Conservation (phyloP, 2,888 invertebrate genomes). For the Megastigmus dorsalis region DNA sequence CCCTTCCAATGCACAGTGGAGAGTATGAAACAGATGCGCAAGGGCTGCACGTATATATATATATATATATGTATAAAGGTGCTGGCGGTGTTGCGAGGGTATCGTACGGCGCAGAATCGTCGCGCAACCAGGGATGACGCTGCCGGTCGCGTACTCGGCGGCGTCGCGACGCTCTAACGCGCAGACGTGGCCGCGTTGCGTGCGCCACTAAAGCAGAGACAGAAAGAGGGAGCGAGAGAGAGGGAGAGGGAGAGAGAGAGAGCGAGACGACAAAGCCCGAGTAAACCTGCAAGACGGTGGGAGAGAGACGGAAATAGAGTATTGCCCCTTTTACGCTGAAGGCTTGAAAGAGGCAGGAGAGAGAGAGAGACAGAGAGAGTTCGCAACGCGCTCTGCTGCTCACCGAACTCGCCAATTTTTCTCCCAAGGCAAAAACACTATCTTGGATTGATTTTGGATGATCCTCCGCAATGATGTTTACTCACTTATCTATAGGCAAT, state of each 20-base stretch:
- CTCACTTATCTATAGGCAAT: too few species aligned
- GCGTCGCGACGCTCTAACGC: neutral
- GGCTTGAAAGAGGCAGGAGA: neutral
- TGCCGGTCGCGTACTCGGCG: neutral
- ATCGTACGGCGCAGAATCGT: slow-evolving; percentile 37
- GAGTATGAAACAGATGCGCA: too few species aligned
- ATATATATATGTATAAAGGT: neutral
- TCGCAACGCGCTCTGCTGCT: too few species aligned
- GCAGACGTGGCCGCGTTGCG: slow-evolving; percentile 40
- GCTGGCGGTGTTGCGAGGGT: neutral
- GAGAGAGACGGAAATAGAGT: slow-evolving; percentile 36
- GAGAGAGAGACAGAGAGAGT: neutral
- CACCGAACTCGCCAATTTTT: too few species aligned
- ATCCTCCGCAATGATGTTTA: too few species aligned
- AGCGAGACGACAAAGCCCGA: neutral
- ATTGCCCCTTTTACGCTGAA: slow-evolving; percentile 20
- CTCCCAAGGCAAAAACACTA: too few species aligned
- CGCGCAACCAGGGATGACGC: neutral
- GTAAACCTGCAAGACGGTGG: neutral
- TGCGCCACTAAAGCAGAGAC: slow-evolving; percentile 10
- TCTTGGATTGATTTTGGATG: too few species aligned
- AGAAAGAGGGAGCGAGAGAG: neutral
- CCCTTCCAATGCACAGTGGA: too few species aligned
- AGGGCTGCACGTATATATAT: neutral
- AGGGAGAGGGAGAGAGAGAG: neutral